phyloP scores from a whole-genome alignment of 2,888 invertebrate species.

The Heliothis peltigera region DNA sequence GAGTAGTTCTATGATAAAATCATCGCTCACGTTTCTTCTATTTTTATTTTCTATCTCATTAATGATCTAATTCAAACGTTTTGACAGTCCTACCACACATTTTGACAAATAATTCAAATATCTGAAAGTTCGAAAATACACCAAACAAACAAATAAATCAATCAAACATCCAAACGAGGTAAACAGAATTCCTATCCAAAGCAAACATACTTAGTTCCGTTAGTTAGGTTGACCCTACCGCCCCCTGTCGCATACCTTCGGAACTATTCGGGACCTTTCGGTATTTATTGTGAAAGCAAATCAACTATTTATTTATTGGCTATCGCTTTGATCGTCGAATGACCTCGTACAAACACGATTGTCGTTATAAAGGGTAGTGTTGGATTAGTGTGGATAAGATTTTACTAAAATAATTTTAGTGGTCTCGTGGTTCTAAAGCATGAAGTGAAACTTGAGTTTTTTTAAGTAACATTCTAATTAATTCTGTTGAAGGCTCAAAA shows the following conservation, averaged over 20 bases:
- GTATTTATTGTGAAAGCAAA: slow-evolving; percentile 88
- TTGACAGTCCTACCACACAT: not conserved
- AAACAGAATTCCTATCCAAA: slow-evolving; percentile 70
- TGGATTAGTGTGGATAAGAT: slow-evolving; percentile 67
- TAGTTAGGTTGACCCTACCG: slow-evolving; percentile 74
- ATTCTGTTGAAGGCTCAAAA: no score
- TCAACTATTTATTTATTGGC: slow-evolving; percentile 88
- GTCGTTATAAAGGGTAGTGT: slow-evolving; percentile 77
- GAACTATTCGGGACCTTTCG: slow-evolving; percentile 79
- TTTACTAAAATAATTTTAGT: not conserved
- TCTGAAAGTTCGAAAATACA: slow-evolving; percentile 15
- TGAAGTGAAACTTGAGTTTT: no score
- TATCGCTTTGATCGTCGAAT: slow-evolving; percentile 86
- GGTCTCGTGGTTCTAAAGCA: no score
- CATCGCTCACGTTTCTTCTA: no score
- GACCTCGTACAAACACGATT: slow-evolving; percentile 81
- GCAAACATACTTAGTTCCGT: slow-evolving; percentile 81
- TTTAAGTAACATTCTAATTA: no score
- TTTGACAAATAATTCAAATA: not conserved
- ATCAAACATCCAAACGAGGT: slow-evolving; percentile 60
- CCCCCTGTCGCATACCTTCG: slow-evolving; percentile 77
- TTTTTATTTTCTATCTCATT: no score
- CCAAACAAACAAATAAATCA: slow-evolving; percentile 64
- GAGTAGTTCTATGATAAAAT: no score
- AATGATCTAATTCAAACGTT: no score